Percentiles rank a stretch among this genome's conserved stretches.
Evolutionary conservation across 2,888 invertebrate genomes (phyloP).

Genomic region (Atethmia centrago): DNA sequence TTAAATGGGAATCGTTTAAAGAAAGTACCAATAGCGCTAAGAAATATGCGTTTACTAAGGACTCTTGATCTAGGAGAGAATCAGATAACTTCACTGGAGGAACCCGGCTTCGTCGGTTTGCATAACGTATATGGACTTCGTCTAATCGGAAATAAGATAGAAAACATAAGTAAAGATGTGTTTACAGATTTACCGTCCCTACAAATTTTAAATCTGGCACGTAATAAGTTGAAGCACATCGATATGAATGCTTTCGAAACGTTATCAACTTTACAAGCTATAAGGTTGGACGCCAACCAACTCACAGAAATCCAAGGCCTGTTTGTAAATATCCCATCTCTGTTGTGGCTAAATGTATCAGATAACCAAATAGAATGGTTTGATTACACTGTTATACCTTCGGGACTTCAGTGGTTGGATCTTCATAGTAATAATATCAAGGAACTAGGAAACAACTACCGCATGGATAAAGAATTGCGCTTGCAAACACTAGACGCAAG

Average conservation of each 20-base stretch:
- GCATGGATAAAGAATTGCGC: conserved; percentile 92
- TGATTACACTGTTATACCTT: conserved; percentile 96
- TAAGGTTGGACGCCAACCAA: conserved; percentile 96
- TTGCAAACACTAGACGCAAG: conserved; percentile 97
- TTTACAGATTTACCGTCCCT: conserved; percentile 95
- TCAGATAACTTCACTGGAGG: conserved; percentile 94
- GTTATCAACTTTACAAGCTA: conserved; percentile 95
- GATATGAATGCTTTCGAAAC: conserved; percentile 95
- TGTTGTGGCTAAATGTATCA: conserved; percentile 97
- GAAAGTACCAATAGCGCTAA: conserved; percentile 94
- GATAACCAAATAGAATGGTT: conserved; percentile 97
- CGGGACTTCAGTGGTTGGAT: conserved; percentile 96
- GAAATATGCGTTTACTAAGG: conserved; percentile 95
- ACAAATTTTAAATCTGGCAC: conserved; percentile 96
- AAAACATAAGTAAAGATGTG: conserved; percentile 94
- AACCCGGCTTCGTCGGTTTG: conserved; percentile 95
- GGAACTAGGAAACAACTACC: conserved; percentile 94
- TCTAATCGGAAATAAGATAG: conserved; percentile 96
- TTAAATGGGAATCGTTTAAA: conserved; percentile 96
- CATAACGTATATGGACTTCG: conserved; percentile 96
- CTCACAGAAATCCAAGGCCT: conserved; percentile 95
- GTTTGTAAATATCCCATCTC: conserved; percentile 95
- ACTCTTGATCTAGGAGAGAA: conserved; percentile 98
- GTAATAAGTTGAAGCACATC: conserved; percentile 94
- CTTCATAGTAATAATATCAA: conserved; percentile 96